Percentiles rank a stretch among this genome's conserved stretches.
Conservation (phyloP, 2,888 invertebrate genomes). For the Polydrusus tereticollis region DNA sequence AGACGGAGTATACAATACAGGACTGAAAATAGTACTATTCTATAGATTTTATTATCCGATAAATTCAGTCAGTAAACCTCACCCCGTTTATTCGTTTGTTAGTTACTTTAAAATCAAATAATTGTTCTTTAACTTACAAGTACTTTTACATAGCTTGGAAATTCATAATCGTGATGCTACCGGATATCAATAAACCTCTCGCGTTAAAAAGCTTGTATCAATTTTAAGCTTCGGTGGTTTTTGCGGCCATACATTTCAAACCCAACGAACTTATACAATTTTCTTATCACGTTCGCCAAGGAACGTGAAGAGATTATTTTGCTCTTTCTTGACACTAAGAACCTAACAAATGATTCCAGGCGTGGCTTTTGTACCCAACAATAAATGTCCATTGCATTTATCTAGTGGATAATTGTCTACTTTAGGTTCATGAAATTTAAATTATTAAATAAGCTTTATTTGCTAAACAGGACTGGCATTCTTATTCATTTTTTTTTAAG, state of each 20-base stretch:
- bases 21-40: no score
- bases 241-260: constrained; percentile 31
- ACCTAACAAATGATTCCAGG: constrained; percentile 8
- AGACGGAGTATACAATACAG: no score
- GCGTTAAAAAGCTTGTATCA: constrained; percentile 28
- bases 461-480: neutral
- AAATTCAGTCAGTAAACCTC: no score
- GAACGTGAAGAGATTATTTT: constrained; percentile 31
- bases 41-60: no score
- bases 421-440: neutral
- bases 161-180: neutral
- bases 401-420: neutral
- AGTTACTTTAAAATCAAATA: no score
- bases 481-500: no score
- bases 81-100: no score
- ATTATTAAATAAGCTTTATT: neutral
- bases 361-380: neutral
- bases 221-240: constrained; percentile 25
- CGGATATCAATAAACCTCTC: neutral
- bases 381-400: constrained; percentile 3
- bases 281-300: constrained; percentile 31
- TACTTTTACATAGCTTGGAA: no score
- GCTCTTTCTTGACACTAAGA: constrained; percentile 12
- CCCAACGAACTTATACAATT: constrained; percentile 18
- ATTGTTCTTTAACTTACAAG: no score